Conservation (phyloP, 2,113 vertebrate species). For the Murina feae region DNA sequence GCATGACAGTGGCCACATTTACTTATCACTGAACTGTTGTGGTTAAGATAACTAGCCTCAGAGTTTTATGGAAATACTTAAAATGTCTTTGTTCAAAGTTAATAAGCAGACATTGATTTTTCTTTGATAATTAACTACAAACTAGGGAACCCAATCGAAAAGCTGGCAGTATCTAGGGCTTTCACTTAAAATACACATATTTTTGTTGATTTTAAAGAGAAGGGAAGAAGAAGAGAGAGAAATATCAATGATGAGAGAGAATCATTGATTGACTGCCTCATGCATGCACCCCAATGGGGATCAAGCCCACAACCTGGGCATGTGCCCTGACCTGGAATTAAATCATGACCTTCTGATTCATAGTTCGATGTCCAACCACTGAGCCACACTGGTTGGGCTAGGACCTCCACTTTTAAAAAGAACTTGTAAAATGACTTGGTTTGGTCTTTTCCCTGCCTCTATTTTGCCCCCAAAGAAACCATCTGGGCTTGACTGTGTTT, state of each 20-base stretch:
- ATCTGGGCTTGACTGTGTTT: background rate
- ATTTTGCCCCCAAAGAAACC: background rate
- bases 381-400: background rate
- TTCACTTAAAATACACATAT: background rate
- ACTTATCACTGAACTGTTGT: background rate
- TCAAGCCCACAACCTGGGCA: too few relatives aligned
- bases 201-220: too few relatives aligned
- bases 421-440: background rate
- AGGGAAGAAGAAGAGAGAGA: too few relatives aligned
- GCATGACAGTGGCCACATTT: background rate
- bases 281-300: too few relatives aligned
- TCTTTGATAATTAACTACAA: conserved; percentile 52
- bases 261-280: too few relatives aligned
- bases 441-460: background rate
- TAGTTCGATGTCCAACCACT: too few relatives aligned
- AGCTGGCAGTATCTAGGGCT: background rate
- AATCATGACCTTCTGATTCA: too few relatives aligned
- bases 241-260: too few relatives aligned
- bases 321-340: too few relatives aligned
- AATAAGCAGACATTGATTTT: conserved; percentile 50
- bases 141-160: background rate
- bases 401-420: background rate
- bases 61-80: conserved; percentile 40
- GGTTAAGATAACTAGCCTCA: background rate
- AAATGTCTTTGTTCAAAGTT: background rate